Conservation (phyloP, 2,888 invertebrate species). For the Volucella inanis region DNA sequence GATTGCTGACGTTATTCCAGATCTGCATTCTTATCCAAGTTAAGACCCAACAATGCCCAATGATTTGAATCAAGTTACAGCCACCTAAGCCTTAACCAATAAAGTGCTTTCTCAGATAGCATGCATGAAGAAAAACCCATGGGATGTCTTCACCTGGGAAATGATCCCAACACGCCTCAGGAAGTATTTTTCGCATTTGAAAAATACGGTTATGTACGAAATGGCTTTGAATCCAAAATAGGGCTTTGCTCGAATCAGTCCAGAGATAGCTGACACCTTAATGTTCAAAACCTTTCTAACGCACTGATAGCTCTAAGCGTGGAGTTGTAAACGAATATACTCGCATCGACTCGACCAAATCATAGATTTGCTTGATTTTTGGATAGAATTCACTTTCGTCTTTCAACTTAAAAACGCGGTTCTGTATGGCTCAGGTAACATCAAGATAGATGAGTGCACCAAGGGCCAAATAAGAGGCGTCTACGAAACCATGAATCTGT, state of each 20-base stretch:
- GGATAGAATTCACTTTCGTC: too few relatives aligned
- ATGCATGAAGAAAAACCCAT: conserved; percentile 4
- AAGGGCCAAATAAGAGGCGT: too few relatives aligned
- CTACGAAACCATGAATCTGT: too few relatives aligned
- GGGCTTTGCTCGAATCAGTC: conserved; percentile 28
- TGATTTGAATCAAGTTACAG: background rate
- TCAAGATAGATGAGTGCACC: too few relatives aligned
- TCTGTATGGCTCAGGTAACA: too few relatives aligned
- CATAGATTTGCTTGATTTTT: too few relatives aligned
- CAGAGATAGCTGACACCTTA: conserved; percentile 3
- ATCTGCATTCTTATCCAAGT: background rate
- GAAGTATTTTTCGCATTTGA: background rate
- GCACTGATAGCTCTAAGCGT: too few relatives aligned
- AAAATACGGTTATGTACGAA: conserved; percentile 21
- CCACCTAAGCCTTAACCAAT: conserved; percentile 12
- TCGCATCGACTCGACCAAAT: too few relatives aligned
- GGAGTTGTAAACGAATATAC: too few relatives aligned
- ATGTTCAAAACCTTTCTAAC: too few relatives aligned
- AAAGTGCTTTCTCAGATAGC: conserved; percentile 5
- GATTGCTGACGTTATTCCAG: too few relatives aligned
- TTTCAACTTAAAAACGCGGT: too few relatives aligned
- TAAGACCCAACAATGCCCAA: conserved; percentile 3
- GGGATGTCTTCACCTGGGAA: background rate
- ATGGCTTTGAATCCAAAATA: conserved; percentile 24
- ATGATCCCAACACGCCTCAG: background rate